Conservation (phyloP, 2,888 invertebrate genomes). For the Nomada hirtipes region DNA sequence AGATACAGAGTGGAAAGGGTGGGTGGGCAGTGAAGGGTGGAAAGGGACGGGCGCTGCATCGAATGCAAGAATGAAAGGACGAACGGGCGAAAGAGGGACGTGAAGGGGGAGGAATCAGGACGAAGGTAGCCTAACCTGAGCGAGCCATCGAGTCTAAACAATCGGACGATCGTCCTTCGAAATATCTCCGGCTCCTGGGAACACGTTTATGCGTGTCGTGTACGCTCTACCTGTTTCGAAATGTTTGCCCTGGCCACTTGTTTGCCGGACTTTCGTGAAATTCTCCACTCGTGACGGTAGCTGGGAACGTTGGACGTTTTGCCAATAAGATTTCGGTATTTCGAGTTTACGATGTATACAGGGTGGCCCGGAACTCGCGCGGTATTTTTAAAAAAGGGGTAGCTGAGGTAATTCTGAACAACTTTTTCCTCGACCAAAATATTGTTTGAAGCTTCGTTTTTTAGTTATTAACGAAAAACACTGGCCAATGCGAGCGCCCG, state of each 20-base stretch:
- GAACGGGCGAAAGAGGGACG: slow-evolving; percentile 17
- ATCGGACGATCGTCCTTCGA: slow-evolving; percentile 76
- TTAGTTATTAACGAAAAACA: no score
- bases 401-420: no score
- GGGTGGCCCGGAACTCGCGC: no score
- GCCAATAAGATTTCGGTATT: slow-evolving; percentile 26
- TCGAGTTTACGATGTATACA: no score
- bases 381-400: no score
- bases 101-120: slow-evolving; percentile 31
- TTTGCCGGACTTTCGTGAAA: slow-evolving; percentile 40
- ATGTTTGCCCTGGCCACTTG: slow-evolving; percentile 37
- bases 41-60: slow-evolving; percentile 45
- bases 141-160: slow-evolving; percentile 78
- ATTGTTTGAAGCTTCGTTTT: no score
- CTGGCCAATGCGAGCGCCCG: no score
- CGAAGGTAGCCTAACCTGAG: slow-evolving; percentile 71
- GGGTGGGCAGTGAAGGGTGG: slow-evolving; percentile 10
- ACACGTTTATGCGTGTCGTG: slow-evolving; percentile 73
- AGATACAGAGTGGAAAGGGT: slow-evolving; percentile 38
- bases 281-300: slow-evolving; percentile 33
- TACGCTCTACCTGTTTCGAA: slow-evolving; percentile 45
- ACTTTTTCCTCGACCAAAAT: no score
- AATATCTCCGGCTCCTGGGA: slow-evolving; percentile 77
- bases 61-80: slow-evolving; percentile 49
- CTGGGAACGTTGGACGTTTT: not conserved